A percentile compares a stretch with the other conserved stretches of the same genome.
These are phyloP conservation scores for Leucosticte australis DNA, from an alignment of 2,113 vertebrate species.

Conservation along the genomic window DNA sequence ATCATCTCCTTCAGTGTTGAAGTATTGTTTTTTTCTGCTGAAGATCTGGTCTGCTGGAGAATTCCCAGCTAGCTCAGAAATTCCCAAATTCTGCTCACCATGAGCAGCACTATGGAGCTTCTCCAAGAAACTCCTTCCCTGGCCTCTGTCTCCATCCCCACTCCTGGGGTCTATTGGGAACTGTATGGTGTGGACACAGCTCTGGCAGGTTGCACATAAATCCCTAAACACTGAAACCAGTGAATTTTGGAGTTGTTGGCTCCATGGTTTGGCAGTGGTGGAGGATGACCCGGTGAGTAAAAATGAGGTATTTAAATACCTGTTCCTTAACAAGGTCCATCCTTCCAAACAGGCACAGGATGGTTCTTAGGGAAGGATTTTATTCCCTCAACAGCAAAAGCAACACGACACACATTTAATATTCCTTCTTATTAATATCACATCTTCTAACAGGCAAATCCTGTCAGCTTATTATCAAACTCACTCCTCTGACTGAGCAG, in stretches of 20 bases:
- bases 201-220: neutral
- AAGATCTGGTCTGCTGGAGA: neutral
- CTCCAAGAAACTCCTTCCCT: neutral
- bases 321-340: neutral
- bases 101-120: neutral
- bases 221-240: neutral
- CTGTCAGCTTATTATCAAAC: neutral
- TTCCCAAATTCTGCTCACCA: neutral
- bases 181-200: neutral
- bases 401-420: neutral
- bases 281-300: neutral
- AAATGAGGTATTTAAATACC: neutral
- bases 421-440: neutral
- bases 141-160: neutral
- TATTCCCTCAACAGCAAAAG: neutral
- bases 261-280: neutral
- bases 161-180: neutral
- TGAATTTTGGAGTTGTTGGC: neutral
- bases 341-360: neutral
- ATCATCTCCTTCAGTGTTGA: neutral
- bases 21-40: neutral
- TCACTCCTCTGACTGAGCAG: neutral
- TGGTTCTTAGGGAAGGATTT: neutral
- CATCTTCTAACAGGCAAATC: neutral
- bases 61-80: neutral